Evolutionary conservation across 2,888 invertebrate species (phyloP).

Genomic region (Dolichopus griseipennis): DNA sequence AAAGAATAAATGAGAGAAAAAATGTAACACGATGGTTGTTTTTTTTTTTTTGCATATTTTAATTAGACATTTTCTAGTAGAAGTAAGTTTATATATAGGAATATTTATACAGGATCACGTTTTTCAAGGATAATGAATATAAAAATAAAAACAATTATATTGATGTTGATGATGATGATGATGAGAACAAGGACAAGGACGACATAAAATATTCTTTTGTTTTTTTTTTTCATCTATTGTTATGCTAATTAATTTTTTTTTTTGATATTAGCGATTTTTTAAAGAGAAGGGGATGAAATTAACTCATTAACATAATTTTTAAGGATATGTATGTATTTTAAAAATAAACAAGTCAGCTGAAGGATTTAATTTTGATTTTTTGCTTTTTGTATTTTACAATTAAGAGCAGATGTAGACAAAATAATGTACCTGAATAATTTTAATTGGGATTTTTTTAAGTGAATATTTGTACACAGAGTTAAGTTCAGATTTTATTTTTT

Average conservation of each 20-base stretch:
- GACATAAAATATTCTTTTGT: no score
- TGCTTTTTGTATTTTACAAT: neutral
- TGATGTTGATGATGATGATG: no score
- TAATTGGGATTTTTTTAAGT: neutral
- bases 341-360: neutral
- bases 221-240: no score
- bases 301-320: slow-evolving; percentile 6
- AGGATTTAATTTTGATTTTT: neutral
- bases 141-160: no score
- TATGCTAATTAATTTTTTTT: no score
- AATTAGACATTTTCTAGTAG: neutral
- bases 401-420: neutral
- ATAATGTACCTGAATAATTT: neutral
- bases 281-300: neutral
- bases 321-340: neutral
- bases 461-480: neutral
- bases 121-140: no score
- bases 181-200: no score
- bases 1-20: no score
- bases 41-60: neutral
- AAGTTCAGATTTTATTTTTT: no score
- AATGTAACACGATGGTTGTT: no score
- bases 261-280: neutral
- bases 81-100: no score
- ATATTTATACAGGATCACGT: no score